Evolutionary conservation across 2,797 vertebrate species (phyloP), one percentile per base, ranked within the genome.

Genomic region (Huso huso): DNA sequence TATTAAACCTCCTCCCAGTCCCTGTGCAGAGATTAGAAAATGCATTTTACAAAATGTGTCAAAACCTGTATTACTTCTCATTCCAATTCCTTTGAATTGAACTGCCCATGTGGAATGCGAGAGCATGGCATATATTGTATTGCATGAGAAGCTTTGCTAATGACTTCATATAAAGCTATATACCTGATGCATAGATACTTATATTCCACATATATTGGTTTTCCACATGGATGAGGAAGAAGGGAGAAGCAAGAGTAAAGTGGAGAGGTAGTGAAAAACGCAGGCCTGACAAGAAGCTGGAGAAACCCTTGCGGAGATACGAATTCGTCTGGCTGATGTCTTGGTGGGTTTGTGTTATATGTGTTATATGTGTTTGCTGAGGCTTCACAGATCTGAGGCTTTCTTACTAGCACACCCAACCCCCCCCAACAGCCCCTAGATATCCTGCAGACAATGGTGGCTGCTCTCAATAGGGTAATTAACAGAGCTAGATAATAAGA

Each of bases 401-500:
- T n/a, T 60, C 48, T 7, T 11, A 10, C 10, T 18, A 7, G 23
- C 37, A 60, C 7, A 58, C 10, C 7, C 49, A n/a, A 15, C 50
- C 60, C 63, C 55, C 55, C 60, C 13, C n/a, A 15, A 49, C 52
- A 37, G 53, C 57, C 69, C 58, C 58, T 63, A 51, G 65, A 55
- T 61, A 61, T 60, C 62, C 52, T 58, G 60, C 51, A 7, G 50
- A 69, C 58, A 57, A 63, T 57, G 12, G 61, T 49, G 37, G 15
- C 13, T 58, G 53, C 6, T 58, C 72, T 71, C 64, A 58, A 64
- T 51, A 48, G 51, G 61, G 51, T 62, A 59, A 63, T 68, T 51
- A 63, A 60, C 13, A 8, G 67, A 67, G 66, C 68, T 51, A 55
- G 67, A 71, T 65, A 61, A 70, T 69, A 55, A 72, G 50, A 69